Conservation (phyloP, 2,113 vertebrate genomes). For the Corapipo altera region DNA sequence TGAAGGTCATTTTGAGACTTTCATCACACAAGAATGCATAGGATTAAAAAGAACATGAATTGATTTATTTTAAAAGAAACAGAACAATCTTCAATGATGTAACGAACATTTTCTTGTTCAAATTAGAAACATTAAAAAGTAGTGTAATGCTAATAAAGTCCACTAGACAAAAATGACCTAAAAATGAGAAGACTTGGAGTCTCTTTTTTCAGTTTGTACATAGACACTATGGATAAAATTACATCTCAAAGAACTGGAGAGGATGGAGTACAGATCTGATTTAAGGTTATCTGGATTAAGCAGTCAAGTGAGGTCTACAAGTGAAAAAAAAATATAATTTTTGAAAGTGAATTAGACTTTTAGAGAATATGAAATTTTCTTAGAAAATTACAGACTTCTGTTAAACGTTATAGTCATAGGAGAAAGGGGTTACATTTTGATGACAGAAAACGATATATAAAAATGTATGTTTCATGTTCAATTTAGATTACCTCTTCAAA, state of each 20-base stretch:
- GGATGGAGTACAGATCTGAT: neutral
- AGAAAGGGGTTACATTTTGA: neutral
- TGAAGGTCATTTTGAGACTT: neutral
- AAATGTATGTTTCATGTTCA: neutral
- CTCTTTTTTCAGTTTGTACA: neutral
- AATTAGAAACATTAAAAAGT: neutral
- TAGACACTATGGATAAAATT: neutral
- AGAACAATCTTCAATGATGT: rapidly evolving
- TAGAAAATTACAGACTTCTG: neutral
- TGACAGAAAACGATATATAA: neutral
- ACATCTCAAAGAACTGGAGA: neutral
- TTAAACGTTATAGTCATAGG: neutral
- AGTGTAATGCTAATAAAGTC: neutral
- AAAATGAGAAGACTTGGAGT: neutral
- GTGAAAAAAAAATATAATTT: neutral
- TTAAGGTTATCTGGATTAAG: neutral
- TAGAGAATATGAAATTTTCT: neutral
- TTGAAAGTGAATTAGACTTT: neutral
- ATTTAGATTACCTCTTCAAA: neutral
- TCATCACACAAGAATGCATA: neutral
- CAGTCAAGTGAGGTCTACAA: neutral
- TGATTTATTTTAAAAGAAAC: neutral
- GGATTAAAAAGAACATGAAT: neutral
- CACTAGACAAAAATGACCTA: neutral
- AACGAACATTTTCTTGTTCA: neutral